phyloP scores from a whole-genome alignment of 1,140 invertebrate genomes.

The Eumeta japonica region DNA sequence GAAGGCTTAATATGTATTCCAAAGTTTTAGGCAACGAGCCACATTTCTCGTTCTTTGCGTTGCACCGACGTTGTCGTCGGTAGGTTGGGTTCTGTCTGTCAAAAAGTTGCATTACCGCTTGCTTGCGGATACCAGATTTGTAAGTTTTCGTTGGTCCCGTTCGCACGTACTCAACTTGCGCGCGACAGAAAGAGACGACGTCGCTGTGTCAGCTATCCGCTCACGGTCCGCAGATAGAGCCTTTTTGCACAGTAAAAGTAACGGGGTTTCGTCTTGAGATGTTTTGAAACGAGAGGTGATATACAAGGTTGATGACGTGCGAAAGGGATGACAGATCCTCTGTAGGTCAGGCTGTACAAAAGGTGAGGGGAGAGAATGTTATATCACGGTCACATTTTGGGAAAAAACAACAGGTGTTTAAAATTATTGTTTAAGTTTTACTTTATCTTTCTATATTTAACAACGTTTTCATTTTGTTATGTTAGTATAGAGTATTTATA shows the following conservation, averaged over 20 bases:
- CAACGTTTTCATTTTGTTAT: too few species aligned
- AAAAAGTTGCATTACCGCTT: constrained; percentile 51
- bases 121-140: constrained; percentile 20
- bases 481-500: too few species aligned
- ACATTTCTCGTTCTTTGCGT: neutral
- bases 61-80: too few species aligned
- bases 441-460: too few species aligned
- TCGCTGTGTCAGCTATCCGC: constrained; percentile 7
- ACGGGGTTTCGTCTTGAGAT: constrained; percentile 52
- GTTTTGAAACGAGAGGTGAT: constrained; percentile 33
- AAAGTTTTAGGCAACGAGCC: too few species aligned
- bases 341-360: constrained; percentile 35
- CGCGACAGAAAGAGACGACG: constrained; percentile 19
- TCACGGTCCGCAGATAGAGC: constrained; percentile 37
- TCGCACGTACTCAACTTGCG: constrained; percentile 9
- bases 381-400: constrained; percentile 29
- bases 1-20: too few species aligned
- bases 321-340: constrained; percentile 21
- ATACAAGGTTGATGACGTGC: constrained; percentile 19
- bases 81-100: constrained; percentile 47
- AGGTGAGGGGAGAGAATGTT: constrained; percentile 21
- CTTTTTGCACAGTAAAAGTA: constrained; percentile 56
- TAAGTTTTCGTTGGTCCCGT: constrained; percentile 13
- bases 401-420: too few species aligned
- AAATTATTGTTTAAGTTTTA: too few species aligned